Evolutionary conservation across 2,797 vertebrate genomes (phyloP).

Genomic region (Diceros bicornis): DNA sequence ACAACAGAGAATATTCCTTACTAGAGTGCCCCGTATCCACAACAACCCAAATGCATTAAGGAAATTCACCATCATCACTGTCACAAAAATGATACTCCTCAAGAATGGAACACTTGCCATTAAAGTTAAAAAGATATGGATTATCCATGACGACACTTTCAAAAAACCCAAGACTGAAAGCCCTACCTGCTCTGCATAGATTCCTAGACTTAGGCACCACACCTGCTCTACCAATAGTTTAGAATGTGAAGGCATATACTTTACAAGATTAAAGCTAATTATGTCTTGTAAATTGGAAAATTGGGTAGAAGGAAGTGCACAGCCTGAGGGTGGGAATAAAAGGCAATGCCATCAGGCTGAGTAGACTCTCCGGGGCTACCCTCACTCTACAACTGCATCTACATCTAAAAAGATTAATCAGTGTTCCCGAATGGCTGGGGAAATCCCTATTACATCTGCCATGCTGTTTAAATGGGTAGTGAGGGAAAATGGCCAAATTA

Average conservation of each 20-base stretch:
- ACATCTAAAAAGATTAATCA: not conserved
- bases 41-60: not conserved
- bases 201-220: not conserved
- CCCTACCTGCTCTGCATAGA: not conserved
- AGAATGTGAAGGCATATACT: not conserved
- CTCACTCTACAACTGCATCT: not conserved
- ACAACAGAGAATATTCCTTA: not conserved
- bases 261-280: conserved; percentile 9
- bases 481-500: conserved; percentile 9
- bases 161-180: not conserved
- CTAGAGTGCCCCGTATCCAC: not conserved
- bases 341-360: not conserved
- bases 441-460: not conserved
- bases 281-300: not conserved
- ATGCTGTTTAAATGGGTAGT: not conserved
- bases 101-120: not conserved
- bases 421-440: not conserved
- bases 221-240: not conserved
- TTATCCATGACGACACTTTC: not conserved
- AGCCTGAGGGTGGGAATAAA: not conserved
- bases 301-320: not conserved
- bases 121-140: not conserved
- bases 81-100: not conserved
- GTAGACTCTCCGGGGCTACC: not conserved
- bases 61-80: not conserved